Percentiles rank a stretch among this genome's conserved stretches.
Evolutionary conservation across 2,888 invertebrate genomes (phyloP).

Genomic region (Drosophila kuntzei): DNA sequence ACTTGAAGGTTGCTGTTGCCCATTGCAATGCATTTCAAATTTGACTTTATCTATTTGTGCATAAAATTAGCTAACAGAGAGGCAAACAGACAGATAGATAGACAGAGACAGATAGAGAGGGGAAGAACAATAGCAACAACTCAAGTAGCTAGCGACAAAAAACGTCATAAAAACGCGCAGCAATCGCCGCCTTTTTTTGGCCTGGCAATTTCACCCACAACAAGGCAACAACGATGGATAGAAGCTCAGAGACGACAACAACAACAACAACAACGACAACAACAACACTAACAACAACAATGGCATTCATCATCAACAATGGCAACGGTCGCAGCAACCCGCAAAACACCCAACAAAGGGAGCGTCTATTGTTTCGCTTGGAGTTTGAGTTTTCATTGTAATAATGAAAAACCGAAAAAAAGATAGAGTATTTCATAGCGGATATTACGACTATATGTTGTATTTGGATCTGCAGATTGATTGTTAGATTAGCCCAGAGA

Average conservation of each 20-base stretch:
- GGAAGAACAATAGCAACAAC: constrained; percentile 18
- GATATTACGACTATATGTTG: constrained; percentile 5
- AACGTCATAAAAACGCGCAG: constrained; percentile 47
- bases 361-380: constrained; percentile 52
- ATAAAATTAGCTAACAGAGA: constrained; percentile 53
- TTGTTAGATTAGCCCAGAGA: background rate
- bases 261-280: constrained; percentile 42
- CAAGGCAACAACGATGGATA: constrained; percentile 31
- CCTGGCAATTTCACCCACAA: constrained; percentile 75
- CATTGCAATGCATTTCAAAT: constrained; percentile 68
- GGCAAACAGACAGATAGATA: constrained; percentile 2
- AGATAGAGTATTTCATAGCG: constrained; percentile 18
- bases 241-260: constrained; percentile 31
- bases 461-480: background rate
- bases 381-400: constrained; percentile 38
- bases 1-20: constrained; percentile 32
- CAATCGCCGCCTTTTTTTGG: constrained; percentile 25
- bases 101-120: background rate
- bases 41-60: constrained; percentile 69
- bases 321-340: constrained; percentile 18
- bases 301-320: constrained; percentile 64
- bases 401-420: constrained; percentile 4
- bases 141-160: constrained; percentile 27
- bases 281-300: constrained; percentile 46
- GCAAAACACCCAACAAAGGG: constrained; percentile 40